Conservation (phyloP, 2,888 invertebrate genomes). For the Drosophila meridionalis region DNA sequence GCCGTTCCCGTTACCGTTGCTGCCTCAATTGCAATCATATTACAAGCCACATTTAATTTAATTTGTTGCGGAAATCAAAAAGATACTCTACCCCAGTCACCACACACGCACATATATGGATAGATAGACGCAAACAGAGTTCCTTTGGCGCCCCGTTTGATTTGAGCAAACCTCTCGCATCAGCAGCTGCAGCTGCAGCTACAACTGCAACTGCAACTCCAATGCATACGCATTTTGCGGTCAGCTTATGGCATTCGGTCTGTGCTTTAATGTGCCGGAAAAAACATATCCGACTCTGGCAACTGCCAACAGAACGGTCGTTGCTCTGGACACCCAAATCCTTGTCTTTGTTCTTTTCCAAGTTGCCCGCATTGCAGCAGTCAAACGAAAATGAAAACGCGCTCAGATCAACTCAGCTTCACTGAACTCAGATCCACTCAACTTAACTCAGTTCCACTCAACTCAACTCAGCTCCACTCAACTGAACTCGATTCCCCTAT, state of each 20-base stretch:
- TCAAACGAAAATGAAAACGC: conserved; percentile 6
- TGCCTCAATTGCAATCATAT: conserved; percentile 71
- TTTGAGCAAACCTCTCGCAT: conserved; percentile 33
- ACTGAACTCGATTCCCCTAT: conserved; percentile 7
- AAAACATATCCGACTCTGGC: conserved; percentile 39
- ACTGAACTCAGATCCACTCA: conserved; percentile 5
- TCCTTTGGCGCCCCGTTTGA: conserved; percentile 4
- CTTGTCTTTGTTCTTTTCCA: conserved; percentile 20
- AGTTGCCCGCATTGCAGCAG: conserved; percentile 24
- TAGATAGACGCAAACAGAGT: neutral
- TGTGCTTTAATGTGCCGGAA: conserved; percentile 60
- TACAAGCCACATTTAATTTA: conserved; percentile 79
- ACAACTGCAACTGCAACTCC: neutral
- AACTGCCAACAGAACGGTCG: conserved; percentile 35
- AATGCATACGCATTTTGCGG: conserved; percentile 45
- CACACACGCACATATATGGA: neutral
- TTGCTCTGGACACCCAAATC: conserved; percentile 38
- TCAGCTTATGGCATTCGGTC: conserved; percentile 50
- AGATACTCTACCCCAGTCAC: conserved; percentile 33
- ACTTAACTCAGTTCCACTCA: conserved; percentile 7
- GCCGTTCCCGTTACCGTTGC: conserved; percentile 15
- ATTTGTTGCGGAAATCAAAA: conserved; percentile 73
- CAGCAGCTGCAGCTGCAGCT: neutral
- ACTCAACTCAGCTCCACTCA: conserved; percentile 6
- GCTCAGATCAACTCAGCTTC: neutral